phyloP scores from a whole-genome alignment of 2,113 vertebrate species.

The Salvator merianae region DNA sequence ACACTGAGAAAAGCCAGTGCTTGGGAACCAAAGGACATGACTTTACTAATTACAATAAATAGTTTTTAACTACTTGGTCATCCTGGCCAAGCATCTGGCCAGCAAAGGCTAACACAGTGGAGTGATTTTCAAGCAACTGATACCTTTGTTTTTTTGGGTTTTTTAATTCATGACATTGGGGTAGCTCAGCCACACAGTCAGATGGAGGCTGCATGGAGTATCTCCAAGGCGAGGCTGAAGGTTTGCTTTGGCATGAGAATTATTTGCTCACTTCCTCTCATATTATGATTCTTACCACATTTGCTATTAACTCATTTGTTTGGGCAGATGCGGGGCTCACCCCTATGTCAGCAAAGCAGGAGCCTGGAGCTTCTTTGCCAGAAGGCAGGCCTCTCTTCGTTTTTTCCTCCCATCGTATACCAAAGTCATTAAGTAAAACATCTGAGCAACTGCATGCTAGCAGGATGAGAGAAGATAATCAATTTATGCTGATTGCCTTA shows the following conservation, averaged over 20 bases:
- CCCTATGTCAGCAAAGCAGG: slow-evolving; percentile 40
- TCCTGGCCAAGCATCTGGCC: neutral
- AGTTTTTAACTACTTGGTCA: neutral
- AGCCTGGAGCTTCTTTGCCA: slow-evolving; percentile 15
- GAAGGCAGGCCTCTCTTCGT: neutral
- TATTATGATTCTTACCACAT: slow-evolving; percentile 49
- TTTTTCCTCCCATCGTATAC: neutral
- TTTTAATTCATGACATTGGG: neutral
- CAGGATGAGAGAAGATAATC: neutral
- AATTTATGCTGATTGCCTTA: neutral
- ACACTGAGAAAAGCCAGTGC: neutral
- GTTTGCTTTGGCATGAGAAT: slow-evolving; percentile 64
- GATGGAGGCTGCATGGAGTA: slow-evolving; percentile 46
- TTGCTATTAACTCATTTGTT: slow-evolving; percentile 69
- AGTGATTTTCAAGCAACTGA: neutral
- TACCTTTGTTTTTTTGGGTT: neutral
- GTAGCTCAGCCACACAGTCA: slow-evolving; percentile 11
- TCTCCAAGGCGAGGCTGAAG: slow-evolving; percentile 44
- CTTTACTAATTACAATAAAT: neutral
- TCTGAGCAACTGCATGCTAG: neutral
- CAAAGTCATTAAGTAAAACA: neutral
- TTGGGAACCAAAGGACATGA: neutral
- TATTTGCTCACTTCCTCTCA: slow-evolving; percentile 56
- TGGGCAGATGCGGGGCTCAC: slow-evolving; percentile 66
- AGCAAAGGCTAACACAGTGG: neutral